phyloP scores from a whole-genome alignment of 2,113 vertebrate species.

The Microcebus jonahi region DNA sequence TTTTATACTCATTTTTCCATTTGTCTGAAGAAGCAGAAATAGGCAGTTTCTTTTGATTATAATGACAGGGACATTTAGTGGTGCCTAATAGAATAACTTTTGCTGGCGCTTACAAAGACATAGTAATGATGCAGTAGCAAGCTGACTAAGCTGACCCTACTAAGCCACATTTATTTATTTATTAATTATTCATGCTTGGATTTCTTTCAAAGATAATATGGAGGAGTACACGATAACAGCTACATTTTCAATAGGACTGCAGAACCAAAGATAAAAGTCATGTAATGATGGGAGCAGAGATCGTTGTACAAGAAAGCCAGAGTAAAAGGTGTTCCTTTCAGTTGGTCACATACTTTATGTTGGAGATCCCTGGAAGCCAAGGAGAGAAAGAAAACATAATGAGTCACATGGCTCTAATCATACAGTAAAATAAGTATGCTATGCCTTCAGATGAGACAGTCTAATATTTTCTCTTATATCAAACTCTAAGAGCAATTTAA shows the following conservation, averaged over 20 bases:
- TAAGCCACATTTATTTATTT: neutral
- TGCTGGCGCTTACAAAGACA: neutral
- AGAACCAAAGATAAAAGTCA: neutral
- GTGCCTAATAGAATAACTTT: neutral
- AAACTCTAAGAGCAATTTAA: slow-evolving; percentile 28
- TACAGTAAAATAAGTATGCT: neutral
- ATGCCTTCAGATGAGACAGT: neutral
- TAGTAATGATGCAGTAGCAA: neutral
- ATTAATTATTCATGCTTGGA: slow-evolving; percentile 68
- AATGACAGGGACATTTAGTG: neutral
- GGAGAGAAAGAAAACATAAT: neutral
- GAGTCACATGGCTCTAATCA: neutral
- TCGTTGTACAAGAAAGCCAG: neutral
- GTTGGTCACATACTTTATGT: neutral
- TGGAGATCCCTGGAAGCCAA: slow-evolving; percentile 24
- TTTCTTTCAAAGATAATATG: slow-evolving; percentile 50
- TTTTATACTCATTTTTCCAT: neutral
- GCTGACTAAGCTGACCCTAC: slow-evolving; percentile 42
- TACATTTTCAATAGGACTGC: neutral
- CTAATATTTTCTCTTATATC: neutral
- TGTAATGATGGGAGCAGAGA: neutral
- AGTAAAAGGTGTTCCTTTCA: neutral
- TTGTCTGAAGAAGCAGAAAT: neutral
- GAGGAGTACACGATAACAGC: neutral
- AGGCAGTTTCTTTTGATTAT: neutral